phyloP scores from a whole-genome alignment of 1,140 invertebrate species.

The Diprion similis region DNA sequence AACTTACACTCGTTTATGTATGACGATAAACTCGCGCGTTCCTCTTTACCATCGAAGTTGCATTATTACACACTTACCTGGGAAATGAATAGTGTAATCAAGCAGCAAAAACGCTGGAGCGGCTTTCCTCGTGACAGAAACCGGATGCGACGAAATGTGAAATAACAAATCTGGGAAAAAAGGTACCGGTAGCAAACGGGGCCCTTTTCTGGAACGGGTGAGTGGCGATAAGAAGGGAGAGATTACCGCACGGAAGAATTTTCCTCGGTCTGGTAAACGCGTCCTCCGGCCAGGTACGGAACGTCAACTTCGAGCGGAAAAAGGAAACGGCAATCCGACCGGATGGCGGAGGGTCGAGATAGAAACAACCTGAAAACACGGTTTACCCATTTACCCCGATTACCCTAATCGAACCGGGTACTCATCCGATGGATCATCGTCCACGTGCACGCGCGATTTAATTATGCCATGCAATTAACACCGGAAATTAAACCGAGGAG shows the following conservation, averaged over 20 bases:
- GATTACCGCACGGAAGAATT: neutral
- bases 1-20: too few species aligned
- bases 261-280: neutral
- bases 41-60: too few species aligned
- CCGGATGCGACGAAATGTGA: neutral
- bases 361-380: constrained; percentile 61
- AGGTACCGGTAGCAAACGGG: neutral
- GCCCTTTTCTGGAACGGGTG: neutral
- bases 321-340: constrained; percentile 54
- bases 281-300: neutral
- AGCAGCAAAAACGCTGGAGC: too few species aligned
- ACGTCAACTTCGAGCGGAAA: constrained; percentile 38
- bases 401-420: neutral
- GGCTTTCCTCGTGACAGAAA: neutral
- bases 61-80: too few species aligned
- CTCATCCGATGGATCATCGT: too few species aligned
- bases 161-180: neutral
- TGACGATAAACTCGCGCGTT: too few species aligned
- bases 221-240: neutral
- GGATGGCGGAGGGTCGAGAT: constrained; percentile 57
- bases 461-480: too few species aligned
- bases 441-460: too few species aligned
- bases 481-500: too few species aligned
- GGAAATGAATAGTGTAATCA: too few species aligned
- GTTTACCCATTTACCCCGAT: constrained; percentile 57